Conservation (phyloP, 2,797 vertebrate genomes). For the Gouania willdenowi region DNA sequence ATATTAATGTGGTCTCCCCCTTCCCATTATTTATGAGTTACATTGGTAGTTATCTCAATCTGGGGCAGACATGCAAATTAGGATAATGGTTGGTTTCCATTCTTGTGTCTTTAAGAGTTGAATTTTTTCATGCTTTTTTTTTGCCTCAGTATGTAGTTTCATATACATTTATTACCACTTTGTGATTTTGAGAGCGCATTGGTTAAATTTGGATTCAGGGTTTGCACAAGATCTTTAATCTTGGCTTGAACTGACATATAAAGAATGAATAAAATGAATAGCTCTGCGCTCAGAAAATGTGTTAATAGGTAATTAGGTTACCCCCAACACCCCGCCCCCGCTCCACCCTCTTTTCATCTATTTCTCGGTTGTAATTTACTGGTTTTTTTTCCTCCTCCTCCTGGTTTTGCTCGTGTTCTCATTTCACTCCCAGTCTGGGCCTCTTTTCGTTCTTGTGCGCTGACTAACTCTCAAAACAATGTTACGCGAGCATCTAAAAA, state of each 20-base stretch:
- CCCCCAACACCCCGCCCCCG: too few species aligned
- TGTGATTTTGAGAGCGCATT: too few species aligned
- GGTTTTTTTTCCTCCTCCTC: not conserved
- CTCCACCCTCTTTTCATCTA: not conserved
- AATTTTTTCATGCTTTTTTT: too few species aligned
- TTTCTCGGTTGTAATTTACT: too few species aligned
- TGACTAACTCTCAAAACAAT: slow-evolving; percentile 5
- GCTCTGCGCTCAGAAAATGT: too few species aligned
- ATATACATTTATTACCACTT: too few species aligned
- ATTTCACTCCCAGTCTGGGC: not conserved
- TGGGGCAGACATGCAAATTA: slow-evolving; percentile 41
- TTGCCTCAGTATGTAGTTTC: too few species aligned
- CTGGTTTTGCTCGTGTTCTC: not conserved
- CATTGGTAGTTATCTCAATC: slow-evolving; percentile 44
- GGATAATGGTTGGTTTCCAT: slow-evolving; percentile 11
- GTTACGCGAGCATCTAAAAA: slow-evolving; percentile 13
- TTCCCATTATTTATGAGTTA: slow-evolving; percentile 64
- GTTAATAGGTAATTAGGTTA: too few species aligned
- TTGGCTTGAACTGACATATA: too few species aligned
- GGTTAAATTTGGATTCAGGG: too few species aligned
- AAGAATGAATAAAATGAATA: too few species aligned
- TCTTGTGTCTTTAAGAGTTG: slow-evolving; percentile 7
- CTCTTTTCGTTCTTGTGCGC: slow-evolving; percentile 22
- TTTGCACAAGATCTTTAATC: too few species aligned
- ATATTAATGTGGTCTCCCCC: slow-evolving; percentile 44